These are phyloP conservation scores for Spodoptera picta DNA, from an alignment of 2,888 invertebrate genomes.

Conservation along the genomic window DNA sequence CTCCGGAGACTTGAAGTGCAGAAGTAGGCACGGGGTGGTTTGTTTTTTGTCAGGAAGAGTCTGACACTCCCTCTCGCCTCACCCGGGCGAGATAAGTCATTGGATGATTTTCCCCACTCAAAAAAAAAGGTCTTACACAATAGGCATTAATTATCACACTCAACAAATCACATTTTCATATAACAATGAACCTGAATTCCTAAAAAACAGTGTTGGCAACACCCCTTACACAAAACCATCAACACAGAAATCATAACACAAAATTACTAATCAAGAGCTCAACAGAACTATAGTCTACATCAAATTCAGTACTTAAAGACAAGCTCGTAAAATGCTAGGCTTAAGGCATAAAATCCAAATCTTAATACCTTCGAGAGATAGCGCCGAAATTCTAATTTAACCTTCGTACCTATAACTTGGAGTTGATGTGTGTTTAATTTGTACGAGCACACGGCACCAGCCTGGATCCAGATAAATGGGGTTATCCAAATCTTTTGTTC, in stretches of 20 bases:
- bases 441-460: constrained; percentile 37
- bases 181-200: too few relatives aligned
- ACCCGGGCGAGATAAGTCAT: too few relatives aligned
- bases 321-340: constrained; percentile 12
- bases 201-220: too few relatives aligned
- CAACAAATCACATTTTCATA: too few relatives aligned
- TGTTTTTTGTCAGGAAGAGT: too few relatives aligned
- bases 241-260: constrained; percentile 2
- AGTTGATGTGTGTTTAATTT: constrained; percentile 54
- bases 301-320: constrained; percentile 5
- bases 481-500: constrained; percentile 61
- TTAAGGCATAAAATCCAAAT: constrained; percentile 20
- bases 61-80: too few relatives aligned
- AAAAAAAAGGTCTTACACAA: too few relatives aligned
- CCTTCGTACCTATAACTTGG: constrained; percentile 43
- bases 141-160: too few relatives aligned
- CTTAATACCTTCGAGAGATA: constrained; percentile 29
- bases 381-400: constrained; percentile 40
- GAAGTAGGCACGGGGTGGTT: too few relatives aligned
- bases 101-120: too few relatives aligned
- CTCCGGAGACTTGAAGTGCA: too few relatives aligned
- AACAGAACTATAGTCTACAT: constrained; percentile 12
- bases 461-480: constrained; percentile 50
- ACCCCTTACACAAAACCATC: too few relatives aligned
- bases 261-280: constrained; percentile 17